A percentile compares a stretch with the other conserved stretches of the same genome.
phyloP scores from a whole-genome alignment of 2,113 vertebrate species.

The Budorcas taxicolor region DNA sequence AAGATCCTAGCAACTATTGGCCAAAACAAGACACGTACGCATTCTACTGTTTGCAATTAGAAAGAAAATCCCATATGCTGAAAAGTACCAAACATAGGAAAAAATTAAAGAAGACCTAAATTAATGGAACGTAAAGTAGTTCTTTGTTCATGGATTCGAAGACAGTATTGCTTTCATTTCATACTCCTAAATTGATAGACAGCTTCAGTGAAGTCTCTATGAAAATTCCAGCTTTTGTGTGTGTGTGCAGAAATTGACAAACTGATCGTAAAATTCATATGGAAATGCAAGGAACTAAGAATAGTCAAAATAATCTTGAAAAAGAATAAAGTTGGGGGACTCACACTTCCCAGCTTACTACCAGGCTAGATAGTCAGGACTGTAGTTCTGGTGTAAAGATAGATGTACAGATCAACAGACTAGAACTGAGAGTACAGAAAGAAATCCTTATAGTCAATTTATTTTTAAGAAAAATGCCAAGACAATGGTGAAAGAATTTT shows the following conservation, averaged over 20 bases:
- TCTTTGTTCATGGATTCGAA: neutral
- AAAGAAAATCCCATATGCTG: neutral
- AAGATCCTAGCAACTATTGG: neutral
- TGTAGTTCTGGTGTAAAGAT: neutral
- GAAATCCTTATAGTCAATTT: neutral
- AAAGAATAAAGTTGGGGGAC: neutral
- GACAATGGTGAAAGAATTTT: neutral
- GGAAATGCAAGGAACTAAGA: neutral
- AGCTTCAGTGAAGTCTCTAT: neutral
- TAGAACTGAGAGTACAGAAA: neutral
- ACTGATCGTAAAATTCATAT: neutral
- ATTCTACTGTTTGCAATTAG: neutral
- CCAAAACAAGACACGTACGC: neutral
- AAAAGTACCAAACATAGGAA: neutral
- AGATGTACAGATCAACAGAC: neutral
- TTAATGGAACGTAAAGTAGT: neutral
- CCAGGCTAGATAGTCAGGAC: neutral
- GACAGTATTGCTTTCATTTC: neutral
- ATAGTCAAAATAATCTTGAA: slow-evolving; percentile 6
- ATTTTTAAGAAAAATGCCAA: neutral
- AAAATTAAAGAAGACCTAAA: neutral
- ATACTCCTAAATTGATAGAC: neutral
- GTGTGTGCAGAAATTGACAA: neutral
- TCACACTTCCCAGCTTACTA: neutral
- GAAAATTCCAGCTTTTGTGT: neutral